Percentiles rank a stretch among this genome's conserved stretches.
phyloP scores from a whole-genome alignment of 1,140 invertebrate species.

The Macrotrachela quadricornifera region DNA sequence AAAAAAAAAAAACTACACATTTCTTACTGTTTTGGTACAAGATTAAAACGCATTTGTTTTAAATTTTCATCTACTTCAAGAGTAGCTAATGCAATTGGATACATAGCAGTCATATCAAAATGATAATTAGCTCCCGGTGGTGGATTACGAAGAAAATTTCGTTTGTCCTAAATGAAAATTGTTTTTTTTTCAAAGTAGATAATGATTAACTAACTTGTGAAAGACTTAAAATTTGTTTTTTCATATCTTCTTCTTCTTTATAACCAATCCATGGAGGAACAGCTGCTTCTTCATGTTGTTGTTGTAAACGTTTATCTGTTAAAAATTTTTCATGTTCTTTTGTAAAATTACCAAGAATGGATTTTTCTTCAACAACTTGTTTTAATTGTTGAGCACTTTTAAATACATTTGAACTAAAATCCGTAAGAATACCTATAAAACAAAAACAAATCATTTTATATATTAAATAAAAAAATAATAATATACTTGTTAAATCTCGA shows the following conservation, averaged over 20 bases:
- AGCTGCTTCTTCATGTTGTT: constrained; percentile 45
- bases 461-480: no score
- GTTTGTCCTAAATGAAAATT: constrained; percentile 47
- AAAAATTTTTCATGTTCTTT: constrained; percentile 87
- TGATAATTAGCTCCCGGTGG: constrained; percentile 80
- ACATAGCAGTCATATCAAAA: constrained; percentile 71
- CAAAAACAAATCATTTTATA: no score
- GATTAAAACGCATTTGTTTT: constrained; percentile 88
- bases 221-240: constrained; percentile 74
- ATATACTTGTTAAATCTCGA: no score
- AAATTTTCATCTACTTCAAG: constrained; percentile 81
- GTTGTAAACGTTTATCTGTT: constrained; percentile 50
- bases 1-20: background rate
- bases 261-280: constrained; percentile 74
- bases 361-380: constrained; percentile 86
- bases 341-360: constrained; percentile 76
- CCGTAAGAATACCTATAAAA: no score
- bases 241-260: constrained; percentile 61
- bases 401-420: constrained; percentile 16
- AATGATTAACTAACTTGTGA: constrained; percentile 43
- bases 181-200: background rate
- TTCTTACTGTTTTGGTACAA: constrained; percentile 72
- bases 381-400: constrained; percentile 68
- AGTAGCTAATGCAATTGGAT: constrained; percentile 67
- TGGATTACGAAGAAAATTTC: constrained; percentile 86